phyloP scores from a whole-genome alignment of 2,113 vertebrate species.

The Anser cygnoides region DNA sequence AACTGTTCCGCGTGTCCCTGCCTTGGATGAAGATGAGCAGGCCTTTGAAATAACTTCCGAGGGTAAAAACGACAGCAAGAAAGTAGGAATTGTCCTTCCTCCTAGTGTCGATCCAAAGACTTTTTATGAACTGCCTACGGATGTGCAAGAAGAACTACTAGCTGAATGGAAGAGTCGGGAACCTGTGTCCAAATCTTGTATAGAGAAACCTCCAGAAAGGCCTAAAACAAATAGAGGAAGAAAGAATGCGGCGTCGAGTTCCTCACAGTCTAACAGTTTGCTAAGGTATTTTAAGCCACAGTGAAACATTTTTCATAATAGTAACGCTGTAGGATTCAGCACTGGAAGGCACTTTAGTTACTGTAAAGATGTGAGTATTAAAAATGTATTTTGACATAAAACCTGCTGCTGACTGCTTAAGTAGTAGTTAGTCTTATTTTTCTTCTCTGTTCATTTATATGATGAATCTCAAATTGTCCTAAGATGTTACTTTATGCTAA shows the following conservation, averaged over 20 bases:
- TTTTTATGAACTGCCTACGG: slow-evolving; percentile 86
- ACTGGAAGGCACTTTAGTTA: neutral
- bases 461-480: neutral
- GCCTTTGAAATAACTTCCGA: neutral
- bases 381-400: neutral
- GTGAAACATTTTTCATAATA: neutral
- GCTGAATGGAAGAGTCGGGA: slow-evolving; percentile 81
- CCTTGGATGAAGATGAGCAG: neutral
- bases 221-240: slow-evolving; percentile 42
- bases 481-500: neutral
- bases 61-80: neutral
- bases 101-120: slow-evolving; percentile 80
- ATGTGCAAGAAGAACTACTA: slow-evolving; percentile 83
- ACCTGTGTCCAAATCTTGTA: slow-evolving; percentile 41
- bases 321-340: neutral
- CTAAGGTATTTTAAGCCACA: slow-evolving; percentile 83
- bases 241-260: slow-evolving; percentile 23
- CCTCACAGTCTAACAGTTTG: slow-evolving; percentile 73
- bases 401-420: neutral
- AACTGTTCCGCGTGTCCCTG: neutral
- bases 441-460: neutral
- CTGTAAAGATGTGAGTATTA: neutral
- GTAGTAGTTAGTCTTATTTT: neutral
- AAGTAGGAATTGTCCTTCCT: slow-evolving; percentile 65
- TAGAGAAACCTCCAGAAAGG: slow-evolving; percentile 50